phyloP scores from a whole-genome alignment of 2,113 vertebrate species.

The Delphinapterus leucas region DNA sequence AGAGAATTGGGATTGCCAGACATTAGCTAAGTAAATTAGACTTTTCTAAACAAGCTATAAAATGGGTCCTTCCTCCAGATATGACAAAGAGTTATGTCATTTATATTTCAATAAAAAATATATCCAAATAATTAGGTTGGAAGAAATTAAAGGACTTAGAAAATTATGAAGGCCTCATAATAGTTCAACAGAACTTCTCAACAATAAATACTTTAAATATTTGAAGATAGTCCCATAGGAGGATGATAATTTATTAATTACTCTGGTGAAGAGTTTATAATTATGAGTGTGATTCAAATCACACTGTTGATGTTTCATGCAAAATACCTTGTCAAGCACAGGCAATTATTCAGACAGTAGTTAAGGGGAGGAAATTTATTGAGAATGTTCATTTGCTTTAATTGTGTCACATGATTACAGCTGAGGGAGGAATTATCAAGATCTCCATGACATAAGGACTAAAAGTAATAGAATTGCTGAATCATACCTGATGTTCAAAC shows the following conservation, averaged over 20 bases:
- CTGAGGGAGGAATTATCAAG: constrained; percentile 9
- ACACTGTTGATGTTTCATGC: constrained; percentile 71
- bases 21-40: neutral
- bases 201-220: constrained; percentile 50
- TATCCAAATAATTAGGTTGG: neutral
- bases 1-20: neutral
- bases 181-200: neutral
- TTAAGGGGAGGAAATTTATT: constrained; percentile 61
- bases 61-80: neutral
- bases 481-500: constrained; percentile 32
- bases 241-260: constrained; percentile 61
- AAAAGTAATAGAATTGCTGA: constrained; percentile 39
- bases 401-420: constrained; percentile 57
- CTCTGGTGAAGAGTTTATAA: constrained; percentile 52
- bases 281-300: constrained; percentile 74
- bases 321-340: constrained; percentile 72
- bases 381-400: constrained; percentile 71
- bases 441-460: constrained; percentile 21
- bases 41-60: neutral
- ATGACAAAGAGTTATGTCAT: neutral
- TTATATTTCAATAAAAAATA: constrained; percentile 2
- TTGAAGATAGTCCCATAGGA: constrained; percentile 30
- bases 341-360: constrained; percentile 67
- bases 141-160: neutral
- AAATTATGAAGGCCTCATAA: neutral